Evolutionary conservation across 2,888 invertebrate genomes (phyloP), one percentile per base, ranked within the genome.

Genomic region (Siphonodentalium dalli): DNA sequence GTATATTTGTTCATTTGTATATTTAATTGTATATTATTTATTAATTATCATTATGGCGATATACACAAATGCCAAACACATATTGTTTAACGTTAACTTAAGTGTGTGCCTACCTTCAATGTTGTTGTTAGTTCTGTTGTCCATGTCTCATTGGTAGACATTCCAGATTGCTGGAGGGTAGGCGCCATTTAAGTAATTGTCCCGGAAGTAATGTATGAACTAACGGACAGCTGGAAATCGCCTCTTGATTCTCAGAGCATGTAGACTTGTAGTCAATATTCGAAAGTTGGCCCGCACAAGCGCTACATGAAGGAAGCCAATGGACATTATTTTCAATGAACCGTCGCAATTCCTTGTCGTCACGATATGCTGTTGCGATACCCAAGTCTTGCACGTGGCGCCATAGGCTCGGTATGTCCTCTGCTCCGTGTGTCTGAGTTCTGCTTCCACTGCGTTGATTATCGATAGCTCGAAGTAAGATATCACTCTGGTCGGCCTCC

Each of bases 91-190:
- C n/a, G n/a, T n/a, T n/a, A n/a, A n/a, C n/a, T n/a, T n/a, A n/a
- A n/a, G n/a, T n/a, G n/a, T n/a, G n/a, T n/a, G 21, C 31, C 24
- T 29, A 45, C 45, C 52, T 52, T 52, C 52, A 11, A 53, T 46
- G 3, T 24, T 21, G 26, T 53, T 53, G 35, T 53, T 53, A 3
- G 46, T 53, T 18, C 53, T 45, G 5, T 21, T 34, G 41, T 53
- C 46, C n/a, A 37, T 34, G 6, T 46, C 34, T 13, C 53, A 9
- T 11, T 26, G 26, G 21, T 18, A 46, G 8, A 53, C 52, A 40
- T 50, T 46, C 52, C 35, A 53, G 15, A 45, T 27, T 11, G 26
- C 34, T 27, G 35, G 33, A 9, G 46, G 41, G 23, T 41, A 53
- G 9, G 20, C 18, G 13, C 46, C 46, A n/a, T 31, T 18, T 0